Evolutionary conservation across 2,113 vertebrate genomes (phyloP).

Genomic region (Neodontobutis hainanensis): DNA sequence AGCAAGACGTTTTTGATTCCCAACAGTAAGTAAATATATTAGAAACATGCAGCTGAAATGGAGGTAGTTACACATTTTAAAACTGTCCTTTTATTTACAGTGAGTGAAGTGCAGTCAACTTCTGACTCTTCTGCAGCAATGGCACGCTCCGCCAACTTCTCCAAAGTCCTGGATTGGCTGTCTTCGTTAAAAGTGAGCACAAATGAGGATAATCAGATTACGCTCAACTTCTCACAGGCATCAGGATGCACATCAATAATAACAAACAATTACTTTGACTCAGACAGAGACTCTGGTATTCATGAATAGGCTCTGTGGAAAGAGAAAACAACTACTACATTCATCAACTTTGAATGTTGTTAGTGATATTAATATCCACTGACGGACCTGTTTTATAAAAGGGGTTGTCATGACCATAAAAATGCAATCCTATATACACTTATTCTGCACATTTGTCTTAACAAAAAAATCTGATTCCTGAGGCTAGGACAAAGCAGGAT

Average conservation of each 20-base stretch:
- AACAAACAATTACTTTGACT: fast-evolving
- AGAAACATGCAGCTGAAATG: neutral
- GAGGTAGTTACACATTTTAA: neutral
- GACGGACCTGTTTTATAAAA: no score
- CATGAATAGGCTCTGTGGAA: neutral
- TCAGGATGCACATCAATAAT: constrained; percentile 39
- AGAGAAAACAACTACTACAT: neutral
- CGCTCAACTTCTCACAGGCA: constrained; percentile 35
- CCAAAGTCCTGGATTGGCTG: constrained; percentile 31
- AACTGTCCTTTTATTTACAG: constrained; percentile 31
- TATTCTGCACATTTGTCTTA: no score
- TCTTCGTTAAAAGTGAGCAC: constrained; percentile 7
- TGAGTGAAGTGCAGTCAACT: constrained; percentile 6
- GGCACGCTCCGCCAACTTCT: neutral
- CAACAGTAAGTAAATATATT: constrained; percentile 19
- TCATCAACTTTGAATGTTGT: no score
- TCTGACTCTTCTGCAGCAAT: neutral
- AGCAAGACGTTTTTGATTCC: constrained; percentile 18
- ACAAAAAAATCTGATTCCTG: no score
- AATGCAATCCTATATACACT: no score
- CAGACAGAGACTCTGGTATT: neutral
- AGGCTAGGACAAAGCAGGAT: no score
- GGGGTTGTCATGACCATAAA: no score
- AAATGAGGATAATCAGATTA: constrained; percentile 11
- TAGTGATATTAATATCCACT: no score